Evolutionary conservation across 2,113 vertebrate genomes (phyloP).

Genomic region (Canis aureus): DNA sequence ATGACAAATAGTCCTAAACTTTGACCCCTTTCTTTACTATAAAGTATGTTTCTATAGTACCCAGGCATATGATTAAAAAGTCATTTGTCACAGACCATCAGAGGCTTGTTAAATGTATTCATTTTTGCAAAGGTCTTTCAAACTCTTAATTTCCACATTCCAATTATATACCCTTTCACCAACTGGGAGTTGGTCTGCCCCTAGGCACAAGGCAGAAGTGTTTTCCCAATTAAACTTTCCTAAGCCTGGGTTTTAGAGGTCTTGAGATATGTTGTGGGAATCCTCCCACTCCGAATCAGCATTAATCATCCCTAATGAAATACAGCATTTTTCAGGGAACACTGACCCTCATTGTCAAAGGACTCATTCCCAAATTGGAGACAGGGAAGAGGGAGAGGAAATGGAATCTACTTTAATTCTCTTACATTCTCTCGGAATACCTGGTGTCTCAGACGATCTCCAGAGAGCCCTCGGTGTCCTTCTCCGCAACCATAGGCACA

Average conservation of each 20-base stretch:
- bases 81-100: not conserved
- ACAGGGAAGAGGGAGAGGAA: conserved; percentile 61
- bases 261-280: conserved; percentile 58
- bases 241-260: conserved; percentile 56
- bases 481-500: conserved; percentile 99
- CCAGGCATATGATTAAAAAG: conserved; percentile 62
- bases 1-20: conserved; percentile 27
- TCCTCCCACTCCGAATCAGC: conserved; percentile 45
- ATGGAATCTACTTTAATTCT: conserved; percentile 88
- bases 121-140: conserved; percentile 53
- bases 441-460: conserved; percentile 98
- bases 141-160: not conserved
- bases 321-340: conserved; percentile 78
- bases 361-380: conserved; percentile 79
- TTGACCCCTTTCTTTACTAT: conserved; percentile 20
- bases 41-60: not conserved
- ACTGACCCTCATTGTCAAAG: conserved; percentile 84
- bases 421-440: conserved; percentile 91
- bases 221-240: conserved; percentile 67
- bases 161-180: conserved; percentile 25
- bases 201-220: conserved; percentile 5
- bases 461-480: conserved; percentile 97
- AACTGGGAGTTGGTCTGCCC: not conserved
- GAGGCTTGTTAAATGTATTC: conserved; percentile 42
- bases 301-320: conserved; percentile 68